phyloP scores from a whole-genome alignment of 92 coral and sea anemone species.

The Anthopleura xanthogrammica region DNA sequence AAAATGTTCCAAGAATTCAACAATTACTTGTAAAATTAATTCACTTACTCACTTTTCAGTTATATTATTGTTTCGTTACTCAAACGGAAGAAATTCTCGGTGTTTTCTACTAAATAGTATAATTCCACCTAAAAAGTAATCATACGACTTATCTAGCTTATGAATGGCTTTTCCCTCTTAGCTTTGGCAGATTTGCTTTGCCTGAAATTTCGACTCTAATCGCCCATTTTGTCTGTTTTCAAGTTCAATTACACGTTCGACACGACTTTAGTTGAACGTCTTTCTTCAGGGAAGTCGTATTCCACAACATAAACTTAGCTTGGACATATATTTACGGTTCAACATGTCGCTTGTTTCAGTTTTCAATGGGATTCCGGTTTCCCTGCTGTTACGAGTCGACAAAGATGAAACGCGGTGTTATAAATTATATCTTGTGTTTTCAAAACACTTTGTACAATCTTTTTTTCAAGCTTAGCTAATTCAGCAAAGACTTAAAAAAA shows the following conservation, averaged over 20 bases:
- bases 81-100: no score
- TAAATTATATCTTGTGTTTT: conserved; percentile 4
- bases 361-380: not conserved
- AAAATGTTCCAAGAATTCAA: not conserved
- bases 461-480: not conserved
- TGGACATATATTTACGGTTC: not conserved
- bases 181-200: not conserved
- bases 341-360: not conserved
- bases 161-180: not conserved
- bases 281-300: not conserved
- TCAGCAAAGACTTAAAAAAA: not conserved
- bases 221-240: not conserved
- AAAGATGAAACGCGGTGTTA: not conserved
- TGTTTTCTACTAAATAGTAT: no score
- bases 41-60: not conserved
- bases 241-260: not conserved
- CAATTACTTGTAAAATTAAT: not conserved
- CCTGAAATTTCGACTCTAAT: not conserved
- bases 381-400: not conserved
- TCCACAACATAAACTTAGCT: not conserved
- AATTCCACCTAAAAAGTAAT: no score
- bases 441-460: not conserved
- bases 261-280: not conserved
- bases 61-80: no score
- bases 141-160: not conserved